These are phyloP conservation scores for Drosophila orosa DNA, from an alignment of 1,140 invertebrate genomes.

Conservation along the genomic window DNA sequence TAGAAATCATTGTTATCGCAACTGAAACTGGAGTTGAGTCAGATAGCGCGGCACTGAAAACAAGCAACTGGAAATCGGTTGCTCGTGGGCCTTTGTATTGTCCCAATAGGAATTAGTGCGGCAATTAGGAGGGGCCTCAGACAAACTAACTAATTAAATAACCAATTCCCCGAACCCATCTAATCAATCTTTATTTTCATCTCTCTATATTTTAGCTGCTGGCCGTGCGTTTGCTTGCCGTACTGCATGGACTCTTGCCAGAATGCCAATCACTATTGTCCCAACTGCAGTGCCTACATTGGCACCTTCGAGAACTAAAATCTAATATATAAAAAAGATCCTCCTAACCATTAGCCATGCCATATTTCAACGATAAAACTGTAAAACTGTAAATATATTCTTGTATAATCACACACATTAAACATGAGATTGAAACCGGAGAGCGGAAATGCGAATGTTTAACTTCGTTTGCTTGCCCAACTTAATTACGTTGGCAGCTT, in stretches of 20 bases:
- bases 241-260: slow-evolving; percentile 89
- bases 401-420: slow-evolving; percentile 15
- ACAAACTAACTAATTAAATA: not conserved
- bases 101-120: slow-evolving; percentile 22
- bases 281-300: slow-evolving; percentile 87
- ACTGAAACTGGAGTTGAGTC: slow-evolving; percentile 56
- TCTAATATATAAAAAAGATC: slow-evolving; percentile 1
- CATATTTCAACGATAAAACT: slow-evolving; percentile 16
- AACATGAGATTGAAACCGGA: slow-evolving; percentile 14
- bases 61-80: slow-evolving; percentile 1
- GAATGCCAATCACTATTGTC: slow-evolving; percentile 88
- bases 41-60: slow-evolving; percentile 47
- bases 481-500: not conserved
- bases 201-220: slow-evolving; percentile 47
- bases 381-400: slow-evolving; percentile 41
- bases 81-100: slow-evolving; percentile 1
- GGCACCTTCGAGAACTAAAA: slow-evolving; percentile 85
- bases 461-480: slow-evolving; percentile 10
- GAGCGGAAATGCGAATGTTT: slow-evolving; percentile 23
- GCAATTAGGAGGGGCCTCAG: not conserved
- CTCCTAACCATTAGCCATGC: slow-evolving; percentile 8
- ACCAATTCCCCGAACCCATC: slow-evolving; percentile 3
- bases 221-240: slow-evolving; percentile 86
- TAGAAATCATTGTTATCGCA: slow-evolving; percentile 56
- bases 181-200: not conserved